These are phyloP conservation scores for Pseudomyrmex pallidus DNA, from an alignment of 1,140 invertebrate genomes.

Conservation along the genomic window DNA sequence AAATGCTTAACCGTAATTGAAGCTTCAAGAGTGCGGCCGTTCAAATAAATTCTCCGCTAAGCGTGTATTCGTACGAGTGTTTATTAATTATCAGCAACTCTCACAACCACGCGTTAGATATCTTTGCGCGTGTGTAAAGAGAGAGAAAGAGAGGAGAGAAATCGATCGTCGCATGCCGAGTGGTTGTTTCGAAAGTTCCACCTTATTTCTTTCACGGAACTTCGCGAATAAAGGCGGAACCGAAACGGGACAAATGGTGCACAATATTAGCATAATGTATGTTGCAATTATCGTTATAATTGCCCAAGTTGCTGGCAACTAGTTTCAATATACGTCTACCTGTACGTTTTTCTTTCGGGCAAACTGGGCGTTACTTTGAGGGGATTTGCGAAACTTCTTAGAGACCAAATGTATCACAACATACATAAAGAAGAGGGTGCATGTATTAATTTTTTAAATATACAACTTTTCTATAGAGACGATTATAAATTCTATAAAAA, in stretches of 20 bases:
- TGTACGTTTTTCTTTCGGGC: slow-evolving; percentile 60
- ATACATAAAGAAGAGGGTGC: neutral
- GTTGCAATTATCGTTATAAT: slow-evolving; percentile 83
- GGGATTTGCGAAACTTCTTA: neutral
- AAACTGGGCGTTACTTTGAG: slow-evolving; percentile 40
- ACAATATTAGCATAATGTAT: slow-evolving; percentile 83
- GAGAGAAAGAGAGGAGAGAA: neutral
- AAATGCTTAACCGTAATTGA: slow-evolving; percentile 14
- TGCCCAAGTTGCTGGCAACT: slow-evolving; percentile 83
- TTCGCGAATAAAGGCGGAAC: slow-evolving; percentile 77
- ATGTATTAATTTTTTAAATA: too few relatives aligned
- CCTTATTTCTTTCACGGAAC: slow-evolving; percentile 69
- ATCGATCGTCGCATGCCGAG: slow-evolving; percentile 34
- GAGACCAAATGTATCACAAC: neutral
- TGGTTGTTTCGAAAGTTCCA: slow-evolving; percentile 13
- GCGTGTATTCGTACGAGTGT: neutral
- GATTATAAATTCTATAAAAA: too few relatives aligned
- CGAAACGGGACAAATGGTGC: slow-evolving; percentile 77
- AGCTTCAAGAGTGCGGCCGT: neutral
- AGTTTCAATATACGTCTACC: slow-evolving; percentile 79
- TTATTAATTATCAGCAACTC: slow-evolving; percentile 40
- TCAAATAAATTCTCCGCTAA: slow-evolving; percentile 13
- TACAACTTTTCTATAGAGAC: too few relatives aligned
- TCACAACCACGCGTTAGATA: neutral
- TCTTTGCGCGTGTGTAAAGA: neutral